These are phyloP conservation scores for Alosa alosa DNA, from an alignment of 2,113 vertebrate species.

Conservation along the genomic window DNA sequence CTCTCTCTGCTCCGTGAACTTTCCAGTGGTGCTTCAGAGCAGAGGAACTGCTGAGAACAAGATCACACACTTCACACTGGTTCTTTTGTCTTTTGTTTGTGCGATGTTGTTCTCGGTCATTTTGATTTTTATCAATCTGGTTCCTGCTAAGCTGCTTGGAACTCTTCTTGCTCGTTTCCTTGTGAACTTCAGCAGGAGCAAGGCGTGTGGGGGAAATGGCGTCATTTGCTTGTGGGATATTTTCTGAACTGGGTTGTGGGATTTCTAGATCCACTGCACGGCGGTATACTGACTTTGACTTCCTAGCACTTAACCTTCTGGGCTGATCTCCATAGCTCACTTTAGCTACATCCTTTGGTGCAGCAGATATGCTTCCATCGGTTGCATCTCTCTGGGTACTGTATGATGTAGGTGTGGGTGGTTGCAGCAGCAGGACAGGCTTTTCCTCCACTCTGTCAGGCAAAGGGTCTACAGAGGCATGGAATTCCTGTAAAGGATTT, in stretches of 20 bases:
- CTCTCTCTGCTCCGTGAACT: slow-evolving; percentile 60
- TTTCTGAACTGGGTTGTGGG: neutral
- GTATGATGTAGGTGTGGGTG: neutral
- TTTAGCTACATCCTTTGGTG: neutral
- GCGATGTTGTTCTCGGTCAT: neutral
- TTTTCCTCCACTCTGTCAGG: neutral
- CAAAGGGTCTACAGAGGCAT: neutral
- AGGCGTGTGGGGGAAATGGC: neutral
- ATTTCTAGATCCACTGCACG: neutral
- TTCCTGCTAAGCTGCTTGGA: neutral
- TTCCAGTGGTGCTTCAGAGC: slow-evolving; percentile 65
- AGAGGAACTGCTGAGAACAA: slow-evolving; percentile 60
- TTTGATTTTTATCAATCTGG: neutral
- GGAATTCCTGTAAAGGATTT: neutral
- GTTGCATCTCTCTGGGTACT: neutral
- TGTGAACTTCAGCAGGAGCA: neutral
- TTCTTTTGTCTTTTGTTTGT: slow-evolving; percentile 45
- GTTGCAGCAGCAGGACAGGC: neutral
- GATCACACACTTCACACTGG: slow-evolving; percentile 67
- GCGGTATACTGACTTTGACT: neutral
- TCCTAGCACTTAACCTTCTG: slow-evolving; percentile 2
- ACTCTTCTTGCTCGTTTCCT: neutral
- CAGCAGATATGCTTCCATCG: neutral
- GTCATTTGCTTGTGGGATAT: neutral
- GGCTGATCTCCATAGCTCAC: neutral